Base-by-base conservation (phyloP, 2,888 invertebrate genomes). In the Conistra vaccinii region DNA sequence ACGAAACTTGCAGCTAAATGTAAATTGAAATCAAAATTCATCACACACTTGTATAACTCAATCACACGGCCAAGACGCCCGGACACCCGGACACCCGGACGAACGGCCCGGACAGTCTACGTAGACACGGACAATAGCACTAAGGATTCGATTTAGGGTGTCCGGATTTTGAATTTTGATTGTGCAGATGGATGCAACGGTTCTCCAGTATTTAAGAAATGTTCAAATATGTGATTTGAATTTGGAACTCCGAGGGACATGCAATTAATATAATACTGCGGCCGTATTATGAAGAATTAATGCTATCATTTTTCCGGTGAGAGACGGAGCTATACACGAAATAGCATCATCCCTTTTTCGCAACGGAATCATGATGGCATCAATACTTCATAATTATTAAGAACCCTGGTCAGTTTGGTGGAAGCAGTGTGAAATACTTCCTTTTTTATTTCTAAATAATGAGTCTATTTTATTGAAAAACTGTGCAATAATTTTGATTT, bases 1-100 rank as follows among this genome's bases (percentile, higher is more conserved):
- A 73, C 58, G 63, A 78, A 86, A 77, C 63, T 58, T 57, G n/a
- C 32, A 57, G 65, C 60, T 88, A 69, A 88, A 89, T 89, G 89
- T 70, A 88, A 90, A 90, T 91, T 86, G 81, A 85, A 90, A 89
- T 91, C 89, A 86, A 78, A 90, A 89, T 90, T 89, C 87, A 88
- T 87, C 89, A 91, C 90, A 91, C 89, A 91, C 90, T 89, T 86
- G 85, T 81, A 80, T 87, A 90, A 90, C 88, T 83, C 79, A 89
- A 91, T 91, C 87, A 87, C 61, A 73, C 77, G 73, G 78, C 75
- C 69, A 88, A 89, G 89, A 87, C 81, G 81, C 69, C 71, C 80
- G 69, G 48, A 66, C 45, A 78, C 69, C 74, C 76, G 73, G 45
- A 63, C 76, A 65, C 32, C 65, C 61, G 60, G 45, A 69, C 78